Evolutionary conservation across 2,888 invertebrate species (phyloP).

Genomic region (Conops quadrifasciatus): DNA sequence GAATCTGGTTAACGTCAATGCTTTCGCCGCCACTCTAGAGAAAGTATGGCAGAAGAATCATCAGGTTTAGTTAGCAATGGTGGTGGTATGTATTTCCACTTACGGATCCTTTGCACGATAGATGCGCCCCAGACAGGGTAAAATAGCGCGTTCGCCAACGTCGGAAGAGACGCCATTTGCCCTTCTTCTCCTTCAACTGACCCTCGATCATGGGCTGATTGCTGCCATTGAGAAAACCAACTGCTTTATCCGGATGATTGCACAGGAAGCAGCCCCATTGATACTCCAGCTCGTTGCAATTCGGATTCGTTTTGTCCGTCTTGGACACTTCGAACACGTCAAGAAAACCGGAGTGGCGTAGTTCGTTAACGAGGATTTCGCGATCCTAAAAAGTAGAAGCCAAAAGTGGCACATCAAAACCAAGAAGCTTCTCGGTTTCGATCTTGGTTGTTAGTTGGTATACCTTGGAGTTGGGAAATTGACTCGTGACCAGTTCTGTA

Average conservation of each 20-base stretch:
- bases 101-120: slow-evolving; percentile 86
- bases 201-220: slow-evolving; percentile 90
- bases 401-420: not conserved
- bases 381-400: slow-evolving; percentile 74
- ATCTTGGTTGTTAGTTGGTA: no score
- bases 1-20: slow-evolving; percentile 91
- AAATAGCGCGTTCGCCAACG: slow-evolving; percentile 95
- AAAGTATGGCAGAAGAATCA: not conserved
- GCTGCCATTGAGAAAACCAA: slow-evolving; percentile 81
- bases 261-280: slow-evolving; percentile 94
- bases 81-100: slow-evolving; percentile 59
- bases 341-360: slow-evolving; percentile 86
- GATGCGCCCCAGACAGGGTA: slow-evolving; percentile 89
- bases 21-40: slow-evolving; percentile 81
- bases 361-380: slow-evolving; percentile 84
- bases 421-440: no score
- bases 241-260: slow-evolving; percentile 89
- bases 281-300: slow-evolving; percentile 65
- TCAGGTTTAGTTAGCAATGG: not conserved
- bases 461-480: slow-evolving; percentile 89
- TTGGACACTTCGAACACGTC: slow-evolving; percentile 88
- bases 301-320: slow-evolving; percentile 65
- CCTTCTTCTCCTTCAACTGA: slow-evolving; percentile 90
- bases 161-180: slow-evolving; percentile 88
- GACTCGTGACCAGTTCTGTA: slow-evolving; percentile 89